Conservation (phyloP, 2,113 vertebrate genomes). For the Plestiodon gilberti region DNA sequence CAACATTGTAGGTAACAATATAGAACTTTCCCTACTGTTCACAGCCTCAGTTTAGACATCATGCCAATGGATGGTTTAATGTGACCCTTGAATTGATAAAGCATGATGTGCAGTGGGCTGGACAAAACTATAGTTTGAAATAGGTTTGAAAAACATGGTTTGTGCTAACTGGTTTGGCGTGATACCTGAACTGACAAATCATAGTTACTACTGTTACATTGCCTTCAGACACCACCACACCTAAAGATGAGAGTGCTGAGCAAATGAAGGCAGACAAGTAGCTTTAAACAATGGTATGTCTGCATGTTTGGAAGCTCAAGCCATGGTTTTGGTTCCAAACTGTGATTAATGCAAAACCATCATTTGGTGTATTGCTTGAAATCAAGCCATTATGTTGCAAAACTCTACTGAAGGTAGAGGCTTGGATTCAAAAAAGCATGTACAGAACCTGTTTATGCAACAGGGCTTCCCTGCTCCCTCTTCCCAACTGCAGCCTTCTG, state of each 20-base stretch:
- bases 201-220: neutral
- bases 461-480: too few relatives aligned
- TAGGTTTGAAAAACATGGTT: neutral
- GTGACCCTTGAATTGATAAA: too few relatives aligned
- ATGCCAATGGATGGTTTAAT: too few relatives aligned
- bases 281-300: neutral
- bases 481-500: too few relatives aligned
- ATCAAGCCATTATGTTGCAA: neutral
- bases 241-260: neutral
- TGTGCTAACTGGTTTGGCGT: neutral
- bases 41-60: too few relatives aligned
- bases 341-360: neutral
- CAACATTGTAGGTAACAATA: too few relatives aligned
- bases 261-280: neutral
- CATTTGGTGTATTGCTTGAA: neutral
- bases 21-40: too few relatives aligned
- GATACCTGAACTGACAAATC: neutral
- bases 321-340: neutral
- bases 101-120: too few relatives aligned
- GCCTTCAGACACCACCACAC: neutral
- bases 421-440: too few relatives aligned
- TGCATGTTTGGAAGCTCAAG: neutral
- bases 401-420: neutral
- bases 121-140: too few relatives aligned
- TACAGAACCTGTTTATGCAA: too few relatives aligned